Base-by-base conservation (phyloP, 1,140 invertebrate species). In the Drosophila tropicalis region DNA sequence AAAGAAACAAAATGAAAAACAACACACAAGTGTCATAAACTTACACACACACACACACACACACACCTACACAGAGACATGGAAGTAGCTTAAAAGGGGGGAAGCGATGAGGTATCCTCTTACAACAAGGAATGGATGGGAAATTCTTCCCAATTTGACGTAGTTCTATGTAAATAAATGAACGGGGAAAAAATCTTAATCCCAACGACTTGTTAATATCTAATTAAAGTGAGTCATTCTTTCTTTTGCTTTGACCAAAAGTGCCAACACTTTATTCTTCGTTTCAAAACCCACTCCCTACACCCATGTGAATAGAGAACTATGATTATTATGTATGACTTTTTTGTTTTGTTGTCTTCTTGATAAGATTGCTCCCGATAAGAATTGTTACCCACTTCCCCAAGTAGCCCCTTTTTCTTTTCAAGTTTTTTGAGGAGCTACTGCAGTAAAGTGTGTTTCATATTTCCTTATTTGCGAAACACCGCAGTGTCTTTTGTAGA, bases 21-120 rank as follows among this genome's bases (percentile, higher is more conserved):
- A 75, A 58, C 72, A 76, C 58, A 61, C 39, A 55, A 56, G 60
- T 25, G 25, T 55, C 55, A 57, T 39, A 58, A 36, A 58, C 4
- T 17, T 15, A 34, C 3, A 57, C 29, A 29, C 29, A 29, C 12
- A 6, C 29, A 29, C 12, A 9, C 44, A 51, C 17, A 22, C 44
- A 19, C 17, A 0, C 12, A 51, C 44, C 12, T 9, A 22, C 17
- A 19, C 9, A 1, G 2, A 19, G 7, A 22, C 44, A 51, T 51
- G 19, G 44, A 12, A 22, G 44, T 51, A 51, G 17, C 17, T 47
- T 19, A 47, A 47, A 10, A 4, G 7, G 7, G 44, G 15, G 4
- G n/a, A n/a, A 1, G 15, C 13, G n/a, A 44, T 17, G 25, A 29
- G 5, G 5, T 9, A 6, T 17, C 7, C 15, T 2, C 44, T 51